Base-by-base conservation (phyloP, 2,113 vertebrate genomes). In the Dipodomys spectabilis region DNA sequence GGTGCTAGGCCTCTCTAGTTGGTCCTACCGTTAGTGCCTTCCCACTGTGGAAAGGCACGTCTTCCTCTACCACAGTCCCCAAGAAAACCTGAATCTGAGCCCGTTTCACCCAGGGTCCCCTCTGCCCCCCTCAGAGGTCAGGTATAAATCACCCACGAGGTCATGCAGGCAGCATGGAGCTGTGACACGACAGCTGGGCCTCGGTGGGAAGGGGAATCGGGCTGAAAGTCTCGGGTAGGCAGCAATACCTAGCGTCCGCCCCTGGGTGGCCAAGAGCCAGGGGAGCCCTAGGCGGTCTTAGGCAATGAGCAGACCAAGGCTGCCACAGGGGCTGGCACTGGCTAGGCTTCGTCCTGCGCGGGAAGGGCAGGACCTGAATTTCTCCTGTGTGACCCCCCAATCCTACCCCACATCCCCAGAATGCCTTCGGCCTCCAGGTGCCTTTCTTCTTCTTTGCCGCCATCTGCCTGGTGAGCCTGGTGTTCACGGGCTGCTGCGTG, bases 391-490 rank as follows among this genome's bases (percentile, higher is more conserved):
- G 88, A 95, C 82, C 64, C 35, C 35, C 6, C 0, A 2, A 7
- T n/a, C 64, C 5, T 0, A 1, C 49, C 92, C 64, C 67, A 0
- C 68, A 44, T 77, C 69, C 18, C 4, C 97, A 99, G 99, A 95
- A 96, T 0, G 44, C 94, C 75, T 98, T 98, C 0, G 98, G 99
- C 89, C 98, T 99, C 5, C 98, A 98, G 57, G 98, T 97, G 28
- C 99, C 99, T 2, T 99, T 99, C 98, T 97, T 99, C 62, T 98
- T 98, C 96, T 99, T 99, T 1, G 97, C 98, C 0, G 95, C 98
- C 89, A 96, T 99, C 96, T 99, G 98, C 1, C 96, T 98, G 0
- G 72, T 98, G 89, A 98, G 98, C 95, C 96, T 99, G 91, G 90
- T 99, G 7, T 99, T 99, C 97, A 99, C 98, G 0, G 98, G 98